Percentiles rank a stretch among this genome's conserved stretches.
phyloP scores from a whole-genome alignment of 2,797 vertebrate genomes.

The Muraenolepis orangiensis region DNA sequence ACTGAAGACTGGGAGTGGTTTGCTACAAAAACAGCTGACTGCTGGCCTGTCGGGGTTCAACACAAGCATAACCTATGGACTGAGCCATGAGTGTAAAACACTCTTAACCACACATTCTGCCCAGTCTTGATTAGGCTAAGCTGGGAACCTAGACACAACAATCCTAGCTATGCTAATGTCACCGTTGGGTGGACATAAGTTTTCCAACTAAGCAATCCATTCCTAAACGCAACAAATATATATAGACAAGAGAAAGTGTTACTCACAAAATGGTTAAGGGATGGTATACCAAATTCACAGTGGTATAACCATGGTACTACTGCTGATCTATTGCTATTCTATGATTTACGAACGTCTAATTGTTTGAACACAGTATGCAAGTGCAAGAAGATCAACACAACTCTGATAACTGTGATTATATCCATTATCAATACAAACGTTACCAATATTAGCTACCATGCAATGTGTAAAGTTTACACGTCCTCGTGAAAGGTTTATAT shows the following conservation, averaged over 20 bases:
- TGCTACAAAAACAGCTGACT: conserved; percentile 8
- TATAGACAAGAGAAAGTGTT: background rate
- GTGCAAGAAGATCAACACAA: conserved; percentile 7
- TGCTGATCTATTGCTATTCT: background rate
- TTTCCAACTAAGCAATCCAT: background rate
- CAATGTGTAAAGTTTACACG: conserved; percentile 46
- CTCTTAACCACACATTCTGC: background rate
- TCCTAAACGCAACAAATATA: background rate
- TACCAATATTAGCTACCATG: conserved; percentile 46
- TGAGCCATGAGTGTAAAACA: conserved; percentile 11
- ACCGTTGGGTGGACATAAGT: background rate
- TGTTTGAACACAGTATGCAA: conserved; percentile 13
- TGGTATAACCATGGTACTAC: background rate
- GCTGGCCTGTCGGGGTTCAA: conserved; percentile 17
- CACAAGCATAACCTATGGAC: conserved; percentile 29
- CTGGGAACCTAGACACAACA: background rate
- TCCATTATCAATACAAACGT: conserved; percentile 1
- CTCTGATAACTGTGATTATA: conserved; percentile 9
- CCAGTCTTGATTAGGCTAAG: background rate
- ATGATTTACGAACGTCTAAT: background rate
- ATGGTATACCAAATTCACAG: background rate
- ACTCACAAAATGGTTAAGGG: background rate
- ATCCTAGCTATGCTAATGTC: background rate
- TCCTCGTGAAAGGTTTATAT: conserved; percentile 28
- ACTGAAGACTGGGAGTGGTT: conserved; percentile 23